A percentile compares a stretch with the other conserved stretches of the same genome.
Evolutionary conservation across 2,113 vertebrate species (phyloP).

Genomic region (Lampris megalopsis): DNA sequence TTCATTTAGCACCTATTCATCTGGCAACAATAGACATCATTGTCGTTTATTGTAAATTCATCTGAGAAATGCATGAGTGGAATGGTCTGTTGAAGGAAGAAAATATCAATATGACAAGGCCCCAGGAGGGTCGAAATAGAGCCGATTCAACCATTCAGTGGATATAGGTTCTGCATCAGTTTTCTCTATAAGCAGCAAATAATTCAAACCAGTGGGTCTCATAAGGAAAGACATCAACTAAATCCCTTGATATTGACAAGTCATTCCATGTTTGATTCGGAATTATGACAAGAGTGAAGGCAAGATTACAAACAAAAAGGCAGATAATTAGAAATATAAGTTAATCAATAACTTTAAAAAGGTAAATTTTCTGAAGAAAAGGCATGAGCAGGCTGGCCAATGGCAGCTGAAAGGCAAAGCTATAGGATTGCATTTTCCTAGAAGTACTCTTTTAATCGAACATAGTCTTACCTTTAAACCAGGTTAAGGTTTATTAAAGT

Average conservation of each 20-base stretch:
- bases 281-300: conserved; percentile 55
- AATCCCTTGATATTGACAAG: conserved; percentile 72
- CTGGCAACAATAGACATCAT: conserved; percentile 32
- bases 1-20: conserved; percentile 10
- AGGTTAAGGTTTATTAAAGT: too few relatives aligned
- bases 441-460: too few relatives aligned
- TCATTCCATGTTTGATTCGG: conserved; percentile 74
- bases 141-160: conserved; percentile 21
- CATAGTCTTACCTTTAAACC: too few relatives aligned
- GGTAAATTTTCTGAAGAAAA: too few relatives aligned
- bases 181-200: conserved; percentile 55
- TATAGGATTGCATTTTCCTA: too few relatives aligned
- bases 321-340: conserved; percentile 72
- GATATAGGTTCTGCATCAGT: conserved; percentile 60
- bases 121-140: conserved; percentile 38
- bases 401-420: too few relatives aligned
- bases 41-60: conserved; percentile 3
- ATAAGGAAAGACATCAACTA: conserved; percentile 71
- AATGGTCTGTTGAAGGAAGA: conserved; percentile 13
- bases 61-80: not conserved
- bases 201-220: conserved; percentile 58
- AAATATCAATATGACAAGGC: conserved; percentile 3
- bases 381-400: too few relatives aligned
- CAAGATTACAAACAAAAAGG: conserved; percentile 74
- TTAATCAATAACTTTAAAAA: too few relatives aligned